A percentile compares a stretch with the other conserved stretches of the same genome.
These are phyloP conservation scores for Podilymbus podiceps DNA, from an alignment of 2,113 vertebrate genomes.

Conservation along the genomic window DNA sequence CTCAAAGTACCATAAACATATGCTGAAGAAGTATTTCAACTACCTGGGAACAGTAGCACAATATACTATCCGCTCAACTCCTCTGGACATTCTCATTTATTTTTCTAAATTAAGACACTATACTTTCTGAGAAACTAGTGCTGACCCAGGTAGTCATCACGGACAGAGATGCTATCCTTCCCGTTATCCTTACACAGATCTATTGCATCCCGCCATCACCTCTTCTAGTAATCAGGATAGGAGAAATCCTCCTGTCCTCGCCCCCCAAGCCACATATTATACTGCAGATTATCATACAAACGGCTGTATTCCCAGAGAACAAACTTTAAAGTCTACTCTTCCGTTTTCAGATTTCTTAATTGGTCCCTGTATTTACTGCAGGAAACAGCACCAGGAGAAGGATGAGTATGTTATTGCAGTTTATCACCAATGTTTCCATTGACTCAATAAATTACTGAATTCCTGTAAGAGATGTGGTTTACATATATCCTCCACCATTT, in stretches of 20 bases:
- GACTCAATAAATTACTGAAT: neutral
- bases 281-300: neutral
- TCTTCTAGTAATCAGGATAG: neutral
- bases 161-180: neutral
- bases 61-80: neutral
- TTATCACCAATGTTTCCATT: neutral
- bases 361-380: neutral
- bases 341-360: neutral
- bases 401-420: neutral
- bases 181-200: neutral
- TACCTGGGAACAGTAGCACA: neutral
- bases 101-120: neutral
- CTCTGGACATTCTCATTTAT: neutral
- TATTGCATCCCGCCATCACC: neutral
- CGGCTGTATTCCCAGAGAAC: neutral
- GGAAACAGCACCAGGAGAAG: neutral
- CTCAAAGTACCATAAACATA: neutral
- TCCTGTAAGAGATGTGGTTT: neutral
- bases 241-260: neutral
- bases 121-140: neutral
- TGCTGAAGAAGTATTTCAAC: neutral
- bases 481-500: conserved; percentile 1
- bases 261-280: fast-evolving
- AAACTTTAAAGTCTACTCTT: neutral
- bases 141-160: neutral